These are phyloP conservation scores for Lethrus apterus DNA, from an alignment of 1,140 invertebrate genomes.

Conservation along the genomic window DNA sequence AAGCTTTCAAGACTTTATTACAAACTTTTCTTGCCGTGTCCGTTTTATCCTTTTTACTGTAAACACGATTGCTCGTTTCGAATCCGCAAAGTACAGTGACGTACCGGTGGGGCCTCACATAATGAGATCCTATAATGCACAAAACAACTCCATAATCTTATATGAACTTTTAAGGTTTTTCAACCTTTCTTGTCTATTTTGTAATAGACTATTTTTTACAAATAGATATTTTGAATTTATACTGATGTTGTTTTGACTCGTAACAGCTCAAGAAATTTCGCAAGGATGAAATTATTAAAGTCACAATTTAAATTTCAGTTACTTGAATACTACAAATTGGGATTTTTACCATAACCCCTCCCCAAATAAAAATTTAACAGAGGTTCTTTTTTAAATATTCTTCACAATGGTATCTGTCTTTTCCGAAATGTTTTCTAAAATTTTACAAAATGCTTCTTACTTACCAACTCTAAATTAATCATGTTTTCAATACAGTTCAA, in stretches of 20 bases:
- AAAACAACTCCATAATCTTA: conserved; percentile 8
- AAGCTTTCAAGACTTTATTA: too few relatives aligned
- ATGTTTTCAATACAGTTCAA: too few relatives aligned
- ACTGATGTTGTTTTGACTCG: neutral
- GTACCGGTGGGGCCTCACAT: conserved; percentile 1
- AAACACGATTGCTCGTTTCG: conserved; percentile 1
- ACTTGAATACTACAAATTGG: too few relatives aligned
- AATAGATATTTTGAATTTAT: neutral
- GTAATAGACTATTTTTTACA: conserved; percentile 1
- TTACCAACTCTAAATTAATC: too few relatives aligned
- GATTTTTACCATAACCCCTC: too few relatives aligned
- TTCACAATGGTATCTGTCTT: too few relatives aligned
- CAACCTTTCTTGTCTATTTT: neutral
- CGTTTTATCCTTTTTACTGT: neutral
- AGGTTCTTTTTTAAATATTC: too few relatives aligned
- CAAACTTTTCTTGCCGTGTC: neutral
- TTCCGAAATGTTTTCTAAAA: too few relatives aligned
- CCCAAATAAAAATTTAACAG: too few relatives aligned
- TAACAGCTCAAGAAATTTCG: neutral
- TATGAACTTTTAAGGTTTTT: conserved; percentile 9
- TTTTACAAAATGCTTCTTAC: too few relatives aligned
- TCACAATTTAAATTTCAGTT: too few relatives aligned
- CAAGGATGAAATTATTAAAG: neutral
- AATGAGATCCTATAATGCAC: conserved; percentile 9
- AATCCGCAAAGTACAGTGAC: conserved; percentile 6